Percentiles rank a stretch among this genome's conserved stretches.
These are phyloP conservation scores for Galeopsomyia nigrocyanea DNA, from an alignment of 2,888 invertebrate species.

Conservation along the genomic window DNA sequence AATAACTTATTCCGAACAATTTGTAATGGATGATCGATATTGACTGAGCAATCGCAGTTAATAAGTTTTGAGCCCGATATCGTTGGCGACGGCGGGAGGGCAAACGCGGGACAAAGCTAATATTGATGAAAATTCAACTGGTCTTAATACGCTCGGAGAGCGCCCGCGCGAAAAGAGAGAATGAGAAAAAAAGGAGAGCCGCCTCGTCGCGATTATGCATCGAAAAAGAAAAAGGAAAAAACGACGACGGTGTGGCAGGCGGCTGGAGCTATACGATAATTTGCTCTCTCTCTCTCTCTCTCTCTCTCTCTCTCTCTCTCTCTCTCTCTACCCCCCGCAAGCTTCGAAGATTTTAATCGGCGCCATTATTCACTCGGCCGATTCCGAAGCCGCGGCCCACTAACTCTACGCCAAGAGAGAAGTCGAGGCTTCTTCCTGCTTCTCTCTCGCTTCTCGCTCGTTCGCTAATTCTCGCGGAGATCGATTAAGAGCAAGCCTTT, in stretches of 20 bases:
- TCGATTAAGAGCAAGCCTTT: not conserved
- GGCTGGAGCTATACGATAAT: not conserved
- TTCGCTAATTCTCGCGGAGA: constrained; percentile 19
- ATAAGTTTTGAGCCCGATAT: no score
- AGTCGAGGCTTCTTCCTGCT: no score
- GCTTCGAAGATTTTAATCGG: constrained; percentile 38
- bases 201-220: no score
- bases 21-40: no score
- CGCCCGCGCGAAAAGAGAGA: not conserved
- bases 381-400: constrained; percentile 17
- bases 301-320: constrained; percentile 1
- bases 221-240: not conserved
- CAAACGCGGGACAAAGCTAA: no score
- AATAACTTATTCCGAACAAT: no score
- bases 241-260: not conserved
- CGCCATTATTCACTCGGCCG: constrained; percentile 37
- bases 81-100: no score
- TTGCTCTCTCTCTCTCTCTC: constrained; percentile 4
- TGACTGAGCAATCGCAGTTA: no score
- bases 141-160: no score
- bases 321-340: constrained; percentile 6
- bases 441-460: no score
- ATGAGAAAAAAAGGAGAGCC: not conserved
- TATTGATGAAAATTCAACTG: no score
- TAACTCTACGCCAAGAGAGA: no score